phyloP scores from a whole-genome alignment of 1,140 invertebrate species.

The Drosophila nigrodunni region DNA sequence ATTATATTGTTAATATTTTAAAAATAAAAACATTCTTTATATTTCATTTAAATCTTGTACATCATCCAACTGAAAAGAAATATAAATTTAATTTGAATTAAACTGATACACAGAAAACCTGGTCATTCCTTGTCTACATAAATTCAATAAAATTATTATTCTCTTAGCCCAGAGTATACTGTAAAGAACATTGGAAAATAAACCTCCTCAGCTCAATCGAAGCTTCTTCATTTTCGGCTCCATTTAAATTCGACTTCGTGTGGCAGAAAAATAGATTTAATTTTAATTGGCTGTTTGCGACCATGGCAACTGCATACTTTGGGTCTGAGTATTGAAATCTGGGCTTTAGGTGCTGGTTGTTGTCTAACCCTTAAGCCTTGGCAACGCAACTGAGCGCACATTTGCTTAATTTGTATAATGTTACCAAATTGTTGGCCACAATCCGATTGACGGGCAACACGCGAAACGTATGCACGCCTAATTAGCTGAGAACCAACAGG shows the following conservation, averaged over 20 bases:
- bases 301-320: slow-evolving; percentile 34
- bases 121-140: no score
- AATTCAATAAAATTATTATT: no score
- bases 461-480: slow-evolving; percentile 49
- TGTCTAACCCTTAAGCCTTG: slow-evolving; percentile 54
- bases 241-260: neutral
- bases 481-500: slow-evolving; percentile 55
- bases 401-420: slow-evolving; percentile 68
- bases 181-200: neutral
- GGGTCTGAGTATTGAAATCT: neutral
- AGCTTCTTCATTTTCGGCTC: slow-evolving; percentile 18
- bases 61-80: no score
- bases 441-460: slow-evolving; percentile 57
- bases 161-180: no score
- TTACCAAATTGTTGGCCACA: slow-evolving; percentile 37
- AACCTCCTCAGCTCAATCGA: slow-evolving; percentile 24
- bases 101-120: no score
- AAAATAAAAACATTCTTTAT: no score
- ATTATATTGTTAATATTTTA: no score
- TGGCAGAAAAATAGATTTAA: slow-evolving; percentile 10
- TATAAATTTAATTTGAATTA: no score
- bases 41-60: no score
- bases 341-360: neutral
- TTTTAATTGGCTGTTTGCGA: slow-evolving; percentile 44
- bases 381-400: slow-evolving; percentile 42